These are phyloP conservation scores for Hetaerina titia DNA, from an alignment of 2,888 invertebrate species.

Conservation along the genomic window DNA sequence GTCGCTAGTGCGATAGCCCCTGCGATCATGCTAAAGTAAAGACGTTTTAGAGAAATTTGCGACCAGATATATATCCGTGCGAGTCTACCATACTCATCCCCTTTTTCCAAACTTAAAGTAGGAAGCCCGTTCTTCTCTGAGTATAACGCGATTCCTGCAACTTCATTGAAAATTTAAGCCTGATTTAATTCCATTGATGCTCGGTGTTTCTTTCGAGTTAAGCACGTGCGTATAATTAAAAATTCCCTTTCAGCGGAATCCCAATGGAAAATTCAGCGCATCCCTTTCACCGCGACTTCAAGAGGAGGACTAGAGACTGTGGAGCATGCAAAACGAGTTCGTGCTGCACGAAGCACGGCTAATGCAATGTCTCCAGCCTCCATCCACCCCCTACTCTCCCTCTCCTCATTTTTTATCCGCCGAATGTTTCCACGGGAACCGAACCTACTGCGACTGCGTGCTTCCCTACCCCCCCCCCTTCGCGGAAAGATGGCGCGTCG, in stretches of 20 bases:
- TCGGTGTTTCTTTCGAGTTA: neutral
- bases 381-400: neutral
- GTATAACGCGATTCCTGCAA: neutral
- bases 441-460: conserved; percentile 59
- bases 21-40: neutral
- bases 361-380: neutral
- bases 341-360: conserved; percentile 20
- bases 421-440: conserved; percentile 61
- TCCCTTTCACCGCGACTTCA: conserved; percentile 22
- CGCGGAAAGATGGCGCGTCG: conserved; percentile 51
- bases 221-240: neutral
- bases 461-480: neutral
- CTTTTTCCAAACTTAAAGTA: neutral
- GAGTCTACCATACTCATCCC: neutral
- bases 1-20: no score
- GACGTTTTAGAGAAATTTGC: neutral
- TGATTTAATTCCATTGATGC: neutral
- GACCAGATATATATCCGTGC: neutral
- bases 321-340: neutral
- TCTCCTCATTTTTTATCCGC: conserved; percentile 34
- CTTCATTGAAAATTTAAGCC: neutral
- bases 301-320: neutral
- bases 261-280: neutral
- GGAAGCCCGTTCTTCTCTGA: neutral
- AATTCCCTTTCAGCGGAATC: neutral